phyloP scores from a whole-genome alignment of 2,113 vertebrate genomes.

The Oostethus manadensis region DNA sequence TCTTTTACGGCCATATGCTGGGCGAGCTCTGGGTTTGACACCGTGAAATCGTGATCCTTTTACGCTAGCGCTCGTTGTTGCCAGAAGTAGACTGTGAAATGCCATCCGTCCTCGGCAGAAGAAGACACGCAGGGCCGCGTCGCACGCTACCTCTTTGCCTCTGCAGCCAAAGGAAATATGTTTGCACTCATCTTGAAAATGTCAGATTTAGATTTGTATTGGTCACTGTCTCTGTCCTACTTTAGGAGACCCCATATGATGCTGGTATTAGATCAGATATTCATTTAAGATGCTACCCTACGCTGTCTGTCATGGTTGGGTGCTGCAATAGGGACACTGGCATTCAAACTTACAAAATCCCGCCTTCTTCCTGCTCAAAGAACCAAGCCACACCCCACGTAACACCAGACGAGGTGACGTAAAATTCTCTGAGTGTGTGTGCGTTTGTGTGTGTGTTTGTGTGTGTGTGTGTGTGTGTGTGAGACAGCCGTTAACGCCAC shows the following conservation, averaged over 20 bases:
- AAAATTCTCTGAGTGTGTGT: too few species aligned
- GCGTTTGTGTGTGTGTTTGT: too few species aligned
- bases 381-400: too few species aligned
- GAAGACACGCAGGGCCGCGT: slow-evolving; percentile 19
- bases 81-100: slow-evolving; percentile 39
- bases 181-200: slow-evolving; percentile 8
- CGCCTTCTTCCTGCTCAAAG: too few species aligned
- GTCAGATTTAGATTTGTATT: not conserved
- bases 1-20: slow-evolving; percentile 51
- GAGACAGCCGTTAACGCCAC: too few species aligned
- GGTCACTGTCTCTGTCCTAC: not conserved
- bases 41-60: slow-evolving; percentile 48
- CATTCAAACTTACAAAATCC: too few species aligned
- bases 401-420: too few species aligned
- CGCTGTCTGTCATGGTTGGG: too few species aligned
- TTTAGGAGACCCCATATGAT: not conserved
- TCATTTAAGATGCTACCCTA: too few species aligned
- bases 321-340: too few species aligned
- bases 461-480: too few species aligned
- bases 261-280: too few species aligned
- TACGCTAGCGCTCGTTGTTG: slow-evolving; percentile 17
- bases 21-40: slow-evolving; percentile 37
- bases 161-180: slow-evolving; percentile 14
- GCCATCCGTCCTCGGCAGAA: slow-evolving; percentile 20
- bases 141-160: slow-evolving; percentile 14